Conservation (phyloP, 2,113 vertebrate genomes). For the Gobio gobio region DNA sequence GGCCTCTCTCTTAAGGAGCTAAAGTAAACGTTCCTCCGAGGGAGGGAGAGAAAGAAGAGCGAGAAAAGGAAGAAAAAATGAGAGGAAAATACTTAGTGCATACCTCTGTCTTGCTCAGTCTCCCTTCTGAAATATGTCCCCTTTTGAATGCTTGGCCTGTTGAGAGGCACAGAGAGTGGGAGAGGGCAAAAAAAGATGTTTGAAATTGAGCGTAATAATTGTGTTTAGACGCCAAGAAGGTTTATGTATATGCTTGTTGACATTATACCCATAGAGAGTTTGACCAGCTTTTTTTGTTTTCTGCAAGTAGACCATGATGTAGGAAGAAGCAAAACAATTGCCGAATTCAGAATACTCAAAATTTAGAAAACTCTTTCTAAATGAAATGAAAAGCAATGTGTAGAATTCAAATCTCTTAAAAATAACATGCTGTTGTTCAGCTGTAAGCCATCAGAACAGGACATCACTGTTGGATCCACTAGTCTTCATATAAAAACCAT, state of each 20-base stretch:
- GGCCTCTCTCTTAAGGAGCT: constrained; percentile 65
- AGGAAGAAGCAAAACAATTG: neutral
- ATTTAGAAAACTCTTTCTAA: too few relatives aligned
- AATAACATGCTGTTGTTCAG: neutral
- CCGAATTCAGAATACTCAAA: neutral
- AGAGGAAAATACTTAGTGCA: constrained; percentile 49
- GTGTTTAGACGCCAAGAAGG: neutral
- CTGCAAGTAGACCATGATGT: neutral
- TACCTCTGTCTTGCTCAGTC: constrained; percentile 50
- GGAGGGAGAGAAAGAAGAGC: constrained; percentile 46
- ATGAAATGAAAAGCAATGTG: neutral
- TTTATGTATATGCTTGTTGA: constrained; percentile 1
- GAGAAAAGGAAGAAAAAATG: constrained; percentile 54
- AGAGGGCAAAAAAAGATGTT: neutral
- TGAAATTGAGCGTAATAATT: neutral
- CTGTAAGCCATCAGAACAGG: neutral
- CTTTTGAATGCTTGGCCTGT: constrained; percentile 34
- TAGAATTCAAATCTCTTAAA: neutral
- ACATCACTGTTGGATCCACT: neutral
- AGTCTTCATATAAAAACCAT: neutral
- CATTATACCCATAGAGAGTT: neutral
- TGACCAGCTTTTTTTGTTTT: neutral
- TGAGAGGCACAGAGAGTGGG: constrained; percentile 52
- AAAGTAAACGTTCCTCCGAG: constrained; percentile 69
- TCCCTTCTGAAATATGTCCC: constrained; percentile 50